Percentiles rank a stretch among this genome's conserved stretches.
These are phyloP conservation scores for Helarctos malayanus DNA, from an alignment of 2,797 vertebrate species.

Conservation along the genomic window DNA sequence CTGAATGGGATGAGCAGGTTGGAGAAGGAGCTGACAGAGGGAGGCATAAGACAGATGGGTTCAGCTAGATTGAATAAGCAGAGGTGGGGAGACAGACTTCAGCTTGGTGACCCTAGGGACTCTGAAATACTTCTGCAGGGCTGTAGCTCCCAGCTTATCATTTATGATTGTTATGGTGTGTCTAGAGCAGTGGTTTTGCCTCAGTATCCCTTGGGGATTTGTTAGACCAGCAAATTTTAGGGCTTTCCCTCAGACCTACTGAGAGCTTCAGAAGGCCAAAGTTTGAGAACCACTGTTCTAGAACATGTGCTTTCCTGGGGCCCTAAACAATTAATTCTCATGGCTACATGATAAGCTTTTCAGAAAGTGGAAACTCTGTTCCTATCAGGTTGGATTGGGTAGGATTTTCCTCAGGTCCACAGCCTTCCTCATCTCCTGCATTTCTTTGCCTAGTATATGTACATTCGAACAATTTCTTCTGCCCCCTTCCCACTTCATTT, in stretches of 20 bases:
- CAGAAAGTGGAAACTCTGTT: not conserved
- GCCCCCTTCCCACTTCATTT: not conserved
- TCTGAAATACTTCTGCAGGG: not conserved
- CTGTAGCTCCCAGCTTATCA: too few relatives aligned
- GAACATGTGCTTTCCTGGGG: not conserved
- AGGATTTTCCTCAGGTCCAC: not conserved
- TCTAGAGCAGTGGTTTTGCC: not conserved
- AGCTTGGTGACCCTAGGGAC: not conserved
- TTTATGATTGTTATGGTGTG: not conserved
- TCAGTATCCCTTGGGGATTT: not conserved
- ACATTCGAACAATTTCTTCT: not conserved
- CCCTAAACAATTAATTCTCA: not conserved
- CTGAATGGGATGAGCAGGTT: not conserved
- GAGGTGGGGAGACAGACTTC: not conserved
- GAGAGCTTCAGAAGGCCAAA: not conserved
- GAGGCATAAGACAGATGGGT: not conserved
- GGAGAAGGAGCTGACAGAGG: not conserved
- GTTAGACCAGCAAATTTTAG: constrained; percentile 21
- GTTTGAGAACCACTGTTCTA: not conserved
- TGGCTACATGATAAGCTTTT: not conserved
- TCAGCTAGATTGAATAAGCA: not conserved
- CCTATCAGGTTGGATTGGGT: too few relatives aligned
- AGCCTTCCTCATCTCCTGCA: too few relatives aligned
- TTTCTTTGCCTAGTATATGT: not conserved
- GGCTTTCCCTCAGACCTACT: not conserved